Percentiles rank a stretch among this genome's conserved stretches.
These are phyloP conservation scores for Dryobotodes eremita DNA, from an alignment of 2,888 invertebrate species.

Conservation along the genomic window DNA sequence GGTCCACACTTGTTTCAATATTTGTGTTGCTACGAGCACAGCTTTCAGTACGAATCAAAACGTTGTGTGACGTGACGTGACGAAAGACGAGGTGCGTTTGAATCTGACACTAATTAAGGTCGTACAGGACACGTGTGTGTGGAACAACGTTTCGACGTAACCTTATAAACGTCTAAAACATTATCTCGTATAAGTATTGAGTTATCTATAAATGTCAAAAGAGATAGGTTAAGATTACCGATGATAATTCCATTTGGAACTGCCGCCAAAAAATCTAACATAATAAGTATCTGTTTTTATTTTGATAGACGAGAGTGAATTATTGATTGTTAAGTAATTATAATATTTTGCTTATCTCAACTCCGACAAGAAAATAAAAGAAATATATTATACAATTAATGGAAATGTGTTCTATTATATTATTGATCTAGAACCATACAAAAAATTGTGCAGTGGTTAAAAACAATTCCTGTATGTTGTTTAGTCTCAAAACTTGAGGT, in stretches of 20 bases:
- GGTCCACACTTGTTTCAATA: constrained; percentile 5
- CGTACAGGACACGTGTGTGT: constrained; percentile 56
- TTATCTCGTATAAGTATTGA: constrained; percentile 30
- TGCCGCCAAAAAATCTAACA: constrained; percentile 3
- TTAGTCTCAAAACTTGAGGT: not conserved
- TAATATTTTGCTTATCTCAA: not conserved
- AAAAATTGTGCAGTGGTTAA: no score
- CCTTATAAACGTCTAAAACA: constrained; percentile 40
- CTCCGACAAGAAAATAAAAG: no score
- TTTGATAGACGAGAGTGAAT: not conserved
- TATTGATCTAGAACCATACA: no score
- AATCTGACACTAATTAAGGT: constrained; percentile 64
- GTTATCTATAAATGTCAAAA: constrained; percentile 10
- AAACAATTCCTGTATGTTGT: not conserved
- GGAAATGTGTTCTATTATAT: no score
- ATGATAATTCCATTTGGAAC: constrained; percentile 19
- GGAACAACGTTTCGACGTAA: constrained; percentile 41
- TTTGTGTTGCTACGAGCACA: not conserved
- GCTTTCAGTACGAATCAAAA: constrained; percentile 42
- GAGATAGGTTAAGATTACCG: not conserved
- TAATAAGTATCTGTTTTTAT: not conserved
- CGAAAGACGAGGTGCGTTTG: constrained; percentile 60
- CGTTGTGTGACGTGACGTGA: constrained; percentile 66
- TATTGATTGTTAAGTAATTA: not conserved
- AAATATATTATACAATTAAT: no score